Evolutionary conservation across 2,797 vertebrate species (phyloP).

Genomic region (Morelia viridis): DNA sequence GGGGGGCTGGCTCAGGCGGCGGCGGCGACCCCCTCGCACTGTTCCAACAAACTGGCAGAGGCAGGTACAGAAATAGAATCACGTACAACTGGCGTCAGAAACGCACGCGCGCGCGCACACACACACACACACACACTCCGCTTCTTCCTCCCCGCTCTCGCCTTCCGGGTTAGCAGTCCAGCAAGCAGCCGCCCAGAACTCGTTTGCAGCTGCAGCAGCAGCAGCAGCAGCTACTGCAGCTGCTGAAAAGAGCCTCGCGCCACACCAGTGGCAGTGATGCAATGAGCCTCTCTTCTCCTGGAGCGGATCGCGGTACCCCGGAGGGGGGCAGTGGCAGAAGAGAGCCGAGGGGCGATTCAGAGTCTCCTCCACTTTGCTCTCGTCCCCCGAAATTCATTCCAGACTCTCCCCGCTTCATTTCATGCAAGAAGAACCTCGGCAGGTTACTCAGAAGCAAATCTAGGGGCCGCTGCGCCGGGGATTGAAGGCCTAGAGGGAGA

Average conservation of each 20-base stretch:
- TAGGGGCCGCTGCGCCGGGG: no score
- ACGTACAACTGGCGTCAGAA: conserved; percentile 45
- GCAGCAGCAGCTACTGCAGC: background rate
- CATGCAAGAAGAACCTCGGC: background rate
- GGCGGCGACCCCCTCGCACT: background rate
- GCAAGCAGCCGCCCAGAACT: background rate
- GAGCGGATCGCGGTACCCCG: no score
- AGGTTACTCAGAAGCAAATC: background rate
- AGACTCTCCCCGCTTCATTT: background rate
- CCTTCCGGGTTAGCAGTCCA: conserved; percentile 38
- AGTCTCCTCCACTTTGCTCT: background rate
- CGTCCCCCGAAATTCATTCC: background rate
- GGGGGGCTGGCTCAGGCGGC: background rate
- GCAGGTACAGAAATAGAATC: conserved; percentile 44
- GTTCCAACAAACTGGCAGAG: background rate
- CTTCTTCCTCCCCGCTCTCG: background rate
- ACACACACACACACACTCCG: background rate
- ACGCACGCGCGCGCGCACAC: background rate
- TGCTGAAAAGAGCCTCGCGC: background rate
- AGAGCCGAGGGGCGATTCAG: background rate
- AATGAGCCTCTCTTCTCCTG: background rate
- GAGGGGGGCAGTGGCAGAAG: background rate
- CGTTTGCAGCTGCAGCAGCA: background rate
- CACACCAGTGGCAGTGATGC: background rate
- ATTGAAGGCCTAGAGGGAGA: background rate